These are phyloP conservation scores for Chymomyza fuscimana DNA, from an alignment of 2,888 invertebrate species.

Conservation along the genomic window DNA sequence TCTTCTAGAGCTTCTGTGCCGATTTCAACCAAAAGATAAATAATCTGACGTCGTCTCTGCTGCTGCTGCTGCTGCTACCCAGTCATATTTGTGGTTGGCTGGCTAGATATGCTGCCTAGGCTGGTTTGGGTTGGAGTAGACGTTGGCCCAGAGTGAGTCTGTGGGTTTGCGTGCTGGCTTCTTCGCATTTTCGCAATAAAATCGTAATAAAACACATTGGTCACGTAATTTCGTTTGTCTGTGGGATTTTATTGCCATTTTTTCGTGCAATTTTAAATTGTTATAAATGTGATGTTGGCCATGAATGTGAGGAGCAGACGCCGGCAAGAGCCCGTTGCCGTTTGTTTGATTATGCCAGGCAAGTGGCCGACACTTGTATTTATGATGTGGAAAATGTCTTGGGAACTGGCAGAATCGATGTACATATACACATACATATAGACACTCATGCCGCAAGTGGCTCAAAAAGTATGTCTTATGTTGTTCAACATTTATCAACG, in stretches of 20 bases:
- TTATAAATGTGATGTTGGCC: constrained; percentile 72
- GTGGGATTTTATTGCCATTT: constrained; percentile 79
- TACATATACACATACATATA: neutral
- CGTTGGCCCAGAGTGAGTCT: neutral
- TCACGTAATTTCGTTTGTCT: constrained; percentile 80
- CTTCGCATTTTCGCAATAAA: constrained; percentile 76
- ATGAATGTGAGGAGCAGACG: constrained; percentile 35
- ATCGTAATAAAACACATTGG: constrained; percentile 80
- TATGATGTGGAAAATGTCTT: constrained; percentile 75
- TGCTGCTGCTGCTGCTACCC: constrained; percentile 39
- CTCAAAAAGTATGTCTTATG: constrained; percentile 25
- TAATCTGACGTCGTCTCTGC: constrained; percentile 60
- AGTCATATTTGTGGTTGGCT: constrained; percentile 68
- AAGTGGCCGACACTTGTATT: constrained; percentile 49
- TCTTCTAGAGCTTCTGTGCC: constrained; percentile 59
- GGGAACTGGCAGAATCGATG: constrained; percentile 61
- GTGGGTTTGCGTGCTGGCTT: constrained; percentile 45
- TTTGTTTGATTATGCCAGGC: constrained; percentile 47
- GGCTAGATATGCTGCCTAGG: neutral
- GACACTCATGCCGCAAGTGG: neutral
- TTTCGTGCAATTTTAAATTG: constrained; percentile 76
- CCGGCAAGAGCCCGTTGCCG: constrained; percentile 27
- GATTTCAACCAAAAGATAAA: constrained; percentile 70
- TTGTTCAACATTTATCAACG: constrained; percentile 48
- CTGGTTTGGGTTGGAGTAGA: neutral